Conservation (phyloP, 2,888 invertebrate species). For the Sycophila texana region DNA sequence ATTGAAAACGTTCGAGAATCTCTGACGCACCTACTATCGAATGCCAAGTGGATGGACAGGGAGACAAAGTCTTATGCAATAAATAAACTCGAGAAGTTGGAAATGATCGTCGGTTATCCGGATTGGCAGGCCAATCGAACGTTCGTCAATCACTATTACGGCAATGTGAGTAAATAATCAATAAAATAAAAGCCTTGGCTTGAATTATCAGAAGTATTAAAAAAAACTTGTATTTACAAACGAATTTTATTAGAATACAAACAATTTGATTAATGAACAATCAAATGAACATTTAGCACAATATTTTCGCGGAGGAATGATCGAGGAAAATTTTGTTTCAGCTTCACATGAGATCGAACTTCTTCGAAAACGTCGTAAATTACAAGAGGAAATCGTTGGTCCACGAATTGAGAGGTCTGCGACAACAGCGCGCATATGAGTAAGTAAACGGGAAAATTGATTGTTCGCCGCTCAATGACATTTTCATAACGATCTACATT, state of each 20-base stretch:
- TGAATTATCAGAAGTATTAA: too few relatives aligned
- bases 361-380: slow-evolving; percentile 51
- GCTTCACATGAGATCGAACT: slow-evolving; percentile 45
- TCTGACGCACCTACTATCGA: slow-evolving; percentile 26
- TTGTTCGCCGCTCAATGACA: neutral
- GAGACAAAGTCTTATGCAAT: slow-evolving; percentile 41
- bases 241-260: too few relatives aligned
- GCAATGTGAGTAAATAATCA: slow-evolving; percentile 40
- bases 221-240: too few relatives aligned
- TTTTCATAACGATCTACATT: neutral
- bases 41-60: slow-evolving; percentile 51
- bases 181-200: neutral
- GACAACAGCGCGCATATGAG: slow-evolving; percentile 35
- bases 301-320: too few relatives aligned
- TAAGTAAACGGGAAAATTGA: slow-evolving; percentile 30
- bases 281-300: too few relatives aligned
- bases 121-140: slow-evolving; percentile 45
- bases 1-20: slow-evolving; percentile 34
- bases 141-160: slow-evolving; percentile 50
- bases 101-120: slow-evolving; percentile 49
- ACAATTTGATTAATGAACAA: too few relatives aligned
- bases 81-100: slow-evolving; percentile 41
- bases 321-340: neutral
- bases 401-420: slow-evolving; percentile 44
- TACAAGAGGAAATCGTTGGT: slow-evolving; percentile 41